phyloP scores from a whole-genome alignment of 2,113 vertebrate genomes.

The Formicarius rufipectus region DNA sequence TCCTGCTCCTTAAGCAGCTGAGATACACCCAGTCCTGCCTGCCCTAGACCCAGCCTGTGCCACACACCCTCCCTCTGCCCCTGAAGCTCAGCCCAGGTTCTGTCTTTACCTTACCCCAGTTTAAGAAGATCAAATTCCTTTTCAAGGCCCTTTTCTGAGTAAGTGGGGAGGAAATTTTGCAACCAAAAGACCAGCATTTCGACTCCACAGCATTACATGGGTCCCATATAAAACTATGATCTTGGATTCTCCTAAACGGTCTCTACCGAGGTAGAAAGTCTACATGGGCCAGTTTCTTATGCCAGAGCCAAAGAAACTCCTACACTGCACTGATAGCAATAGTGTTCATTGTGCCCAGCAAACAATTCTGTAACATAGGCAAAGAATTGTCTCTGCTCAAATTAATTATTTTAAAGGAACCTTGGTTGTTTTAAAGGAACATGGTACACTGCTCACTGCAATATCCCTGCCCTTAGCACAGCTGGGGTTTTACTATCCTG shows the following conservation, averaged over 20 bases:
- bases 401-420: background rate
- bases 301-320: background rate
- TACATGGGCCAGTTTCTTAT: background rate
- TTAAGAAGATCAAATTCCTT: conserved; percentile 21
- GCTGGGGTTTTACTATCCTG: background rate
- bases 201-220: background rate
- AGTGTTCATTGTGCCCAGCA: background rate
- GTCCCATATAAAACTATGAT: rapidly evolving
- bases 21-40: background rate
- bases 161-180: background rate
- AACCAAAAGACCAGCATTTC: background rate
- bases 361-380: rapidly evolving
- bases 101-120: background rate
- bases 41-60: background rate
- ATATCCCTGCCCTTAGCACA: background rate
- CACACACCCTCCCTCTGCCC: background rate
- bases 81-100: background rate
- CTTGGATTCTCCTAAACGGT: background rate
- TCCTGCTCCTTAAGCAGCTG: background rate
- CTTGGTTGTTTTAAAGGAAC: background rate
- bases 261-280: background rate
- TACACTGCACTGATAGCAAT: too few species aligned
- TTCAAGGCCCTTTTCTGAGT: background rate
- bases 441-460: background rate
- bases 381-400: background rate